Percentiles rank a stretch among this genome's conserved stretches.
Evolutionary conservation across 2,113 vertebrate species (phyloP).

Genomic region (Campylomormyrus numenius): DNA sequence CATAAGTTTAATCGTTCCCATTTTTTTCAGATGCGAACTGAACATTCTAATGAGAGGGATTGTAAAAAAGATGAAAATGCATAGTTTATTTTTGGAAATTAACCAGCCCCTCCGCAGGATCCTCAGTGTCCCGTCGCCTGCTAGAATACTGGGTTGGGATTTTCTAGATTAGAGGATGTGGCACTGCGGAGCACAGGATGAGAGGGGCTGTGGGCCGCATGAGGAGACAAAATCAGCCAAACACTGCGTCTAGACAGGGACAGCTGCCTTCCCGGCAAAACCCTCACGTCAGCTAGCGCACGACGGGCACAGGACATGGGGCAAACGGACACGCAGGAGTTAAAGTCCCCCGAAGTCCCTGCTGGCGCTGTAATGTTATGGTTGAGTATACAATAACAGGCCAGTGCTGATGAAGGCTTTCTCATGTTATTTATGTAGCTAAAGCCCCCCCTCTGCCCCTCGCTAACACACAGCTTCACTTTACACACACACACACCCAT

Average conservation of each 20-base stretch:
- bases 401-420: slow-evolving; percentile 48
- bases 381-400: slow-evolving; percentile 60
- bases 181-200: neutral
- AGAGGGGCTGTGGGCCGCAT: slow-evolving; percentile 12
- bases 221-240: slow-evolving; percentile 42
- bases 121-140: neutral
- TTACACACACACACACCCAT: slow-evolving; percentile 47
- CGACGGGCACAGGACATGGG: slow-evolving; percentile 28
- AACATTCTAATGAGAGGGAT: neutral
- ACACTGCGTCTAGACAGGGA: slow-evolving; percentile 50
- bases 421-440: slow-evolving; percentile 62
- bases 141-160: neutral
- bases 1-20: neutral
- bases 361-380: slow-evolving; percentile 49
- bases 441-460: slow-evolving; percentile 50
- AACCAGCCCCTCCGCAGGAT: neutral
- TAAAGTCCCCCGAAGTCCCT: slow-evolving; percentile 10
- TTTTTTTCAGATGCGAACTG: neutral
- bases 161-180: neutral
- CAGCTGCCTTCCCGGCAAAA: slow-evolving; percentile 41
- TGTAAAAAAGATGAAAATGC: neutral
- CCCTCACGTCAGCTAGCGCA: slow-evolving; percentile 28
- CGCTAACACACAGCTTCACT: slow-evolving; percentile 55
- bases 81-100: neutral
- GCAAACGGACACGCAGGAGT: slow-evolving; percentile 19